Percentiles rank a stretch among this genome's conserved stretches.
phyloP scores from a whole-genome alignment of 1,140 invertebrate species.

The Ganaspis sp. region DNA sequence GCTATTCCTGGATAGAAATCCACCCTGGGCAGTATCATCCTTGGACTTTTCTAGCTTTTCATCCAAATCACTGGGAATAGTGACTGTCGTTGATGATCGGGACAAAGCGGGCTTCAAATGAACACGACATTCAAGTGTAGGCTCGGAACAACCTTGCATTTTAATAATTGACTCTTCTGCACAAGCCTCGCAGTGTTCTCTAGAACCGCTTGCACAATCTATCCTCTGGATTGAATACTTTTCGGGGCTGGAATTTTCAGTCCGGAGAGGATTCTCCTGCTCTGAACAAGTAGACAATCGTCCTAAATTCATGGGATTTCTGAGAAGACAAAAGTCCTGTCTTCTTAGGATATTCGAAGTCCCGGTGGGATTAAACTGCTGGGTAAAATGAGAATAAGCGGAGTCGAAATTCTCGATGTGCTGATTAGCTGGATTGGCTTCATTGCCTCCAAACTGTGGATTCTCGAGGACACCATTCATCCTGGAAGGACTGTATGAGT shows the following conservation, averaged over 20 bases:
- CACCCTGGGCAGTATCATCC: constrained; percentile 50
- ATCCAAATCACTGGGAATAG: constrained; percentile 37
- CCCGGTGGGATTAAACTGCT: constrained; percentile 43
- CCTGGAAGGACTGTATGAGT: constrained; percentile 55
- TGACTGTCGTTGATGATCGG: constrained; percentile 37
- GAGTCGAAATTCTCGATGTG: constrained; percentile 33
- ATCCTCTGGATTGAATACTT: constrained; percentile 48
- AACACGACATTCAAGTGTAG: constrained; percentile 11
- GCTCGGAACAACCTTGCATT: constrained; percentile 44
- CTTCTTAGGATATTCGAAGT: constrained; percentile 29
- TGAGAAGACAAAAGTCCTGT: not conserved
- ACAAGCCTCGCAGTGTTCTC: constrained; percentile 36
- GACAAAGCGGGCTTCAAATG: not conserved
- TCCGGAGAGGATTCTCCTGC: constrained; percentile 40
- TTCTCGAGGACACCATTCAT: constrained; percentile 45
- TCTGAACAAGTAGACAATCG: constrained; percentile 39
- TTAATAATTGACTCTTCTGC: constrained; percentile 46
- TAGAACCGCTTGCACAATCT: constrained; percentile 46
- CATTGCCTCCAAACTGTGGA: not conserved
- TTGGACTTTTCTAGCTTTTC: constrained; percentile 27
- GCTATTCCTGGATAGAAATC: constrained; percentile 46
- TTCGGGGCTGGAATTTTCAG: constrained; percentile 44
- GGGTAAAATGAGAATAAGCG: constrained; percentile 48
- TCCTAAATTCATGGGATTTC: not conserved
- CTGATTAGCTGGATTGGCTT: constrained; percentile 30